phyloP scores from a whole-genome alignment of 2,888 invertebrate species.

The Clepsis dumicolana region DNA sequence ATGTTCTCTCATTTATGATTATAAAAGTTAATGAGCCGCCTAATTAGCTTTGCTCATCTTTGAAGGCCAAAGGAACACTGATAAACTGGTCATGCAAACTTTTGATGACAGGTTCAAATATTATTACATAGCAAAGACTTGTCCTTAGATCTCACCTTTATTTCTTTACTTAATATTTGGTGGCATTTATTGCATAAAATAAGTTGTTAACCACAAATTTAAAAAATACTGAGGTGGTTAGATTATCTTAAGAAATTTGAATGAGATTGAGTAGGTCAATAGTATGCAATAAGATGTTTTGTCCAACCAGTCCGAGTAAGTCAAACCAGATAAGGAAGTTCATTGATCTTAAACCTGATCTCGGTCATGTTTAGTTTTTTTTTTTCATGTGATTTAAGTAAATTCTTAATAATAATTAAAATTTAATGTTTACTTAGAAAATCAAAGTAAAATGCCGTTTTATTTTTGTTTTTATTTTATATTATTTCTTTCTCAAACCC shows the following conservation, averaged over 20 bases:
- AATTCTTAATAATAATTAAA: too few species aligned
- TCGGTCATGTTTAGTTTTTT: background rate
- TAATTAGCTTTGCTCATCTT: slow-evolving; percentile 13
- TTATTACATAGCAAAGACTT: background rate
- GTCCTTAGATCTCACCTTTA: background rate
- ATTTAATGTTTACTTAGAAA: too few species aligned
- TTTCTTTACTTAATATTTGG: background rate
- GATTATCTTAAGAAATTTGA: background rate
- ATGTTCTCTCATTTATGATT: slow-evolving; percentile 2
- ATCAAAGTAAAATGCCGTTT: background rate
- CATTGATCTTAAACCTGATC: slow-evolving; percentile 28
- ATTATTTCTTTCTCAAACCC: background rate
- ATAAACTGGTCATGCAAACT: slow-evolving; percentile 23
- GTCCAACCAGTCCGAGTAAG: background rate
- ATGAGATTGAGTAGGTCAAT: background rate
- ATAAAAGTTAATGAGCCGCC: slow-evolving; percentile 16
- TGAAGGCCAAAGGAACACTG: slow-evolving; percentile 7
- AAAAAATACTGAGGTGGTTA: too few species aligned
- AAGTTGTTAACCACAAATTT: background rate
- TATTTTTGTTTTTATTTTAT: background rate
- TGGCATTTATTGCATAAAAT: background rate
- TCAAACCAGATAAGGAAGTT: slow-evolving; percentile 31
- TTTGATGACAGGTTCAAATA: slow-evolving; percentile 2
- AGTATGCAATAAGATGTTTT: slow-evolving; percentile 21
- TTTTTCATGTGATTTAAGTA: background rate